Percentiles rank a stretch among this genome's conserved stretches.
These are phyloP conservation scores for Rachycentron canadum DNA, from an alignment of 2,797 vertebrate species.

Conservation along the genomic window DNA sequence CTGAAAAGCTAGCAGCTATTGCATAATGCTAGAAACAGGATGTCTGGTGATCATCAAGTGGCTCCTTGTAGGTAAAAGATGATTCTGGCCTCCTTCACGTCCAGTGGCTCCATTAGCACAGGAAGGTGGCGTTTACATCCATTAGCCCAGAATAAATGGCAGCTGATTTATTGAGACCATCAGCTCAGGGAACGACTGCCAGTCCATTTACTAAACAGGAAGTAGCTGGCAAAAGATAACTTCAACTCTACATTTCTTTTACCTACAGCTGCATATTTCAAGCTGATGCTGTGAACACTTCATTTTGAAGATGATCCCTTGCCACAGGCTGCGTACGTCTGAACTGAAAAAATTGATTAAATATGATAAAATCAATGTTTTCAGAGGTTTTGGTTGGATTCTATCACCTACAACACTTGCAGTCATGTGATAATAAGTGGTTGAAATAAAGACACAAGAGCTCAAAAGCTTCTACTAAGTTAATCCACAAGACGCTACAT, in stretches of 20 bases:
- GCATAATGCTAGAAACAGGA: constrained; percentile 12
- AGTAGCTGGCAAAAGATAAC: constrained; percentile 27
- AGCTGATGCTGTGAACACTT: not conserved
- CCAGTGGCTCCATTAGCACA: constrained; percentile 68
- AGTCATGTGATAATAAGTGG: too few relatives aligned
- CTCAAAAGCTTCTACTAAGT: too few relatives aligned
- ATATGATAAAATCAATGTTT: too few relatives aligned
- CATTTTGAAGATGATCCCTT: not conserved
- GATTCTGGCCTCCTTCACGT: constrained; percentile 50
- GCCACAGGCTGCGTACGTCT: too few relatives aligned
- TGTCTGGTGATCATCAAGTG: constrained; percentile 43
- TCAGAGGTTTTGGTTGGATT: too few relatives aligned
- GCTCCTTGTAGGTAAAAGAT: constrained; percentile 41
- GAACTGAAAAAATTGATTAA: too few relatives aligned
- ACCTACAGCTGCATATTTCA: constrained; percentile 19
- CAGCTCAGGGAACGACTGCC: constrained; percentile 37
- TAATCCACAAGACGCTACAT: too few relatives aligned
- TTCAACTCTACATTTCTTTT: constrained; percentile 22
- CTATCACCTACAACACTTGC: too few relatives aligned
- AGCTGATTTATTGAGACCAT: constrained; percentile 62
- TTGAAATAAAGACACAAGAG: too few relatives aligned
- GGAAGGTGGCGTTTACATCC: constrained; percentile 68
- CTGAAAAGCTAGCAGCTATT: constrained; percentile 9
- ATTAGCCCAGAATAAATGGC: constrained; percentile 62
- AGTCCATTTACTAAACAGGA: constrained; percentile 57